Conservation (phyloP, 1,140 invertebrate species). For the Chrysopa pallens region DNA sequence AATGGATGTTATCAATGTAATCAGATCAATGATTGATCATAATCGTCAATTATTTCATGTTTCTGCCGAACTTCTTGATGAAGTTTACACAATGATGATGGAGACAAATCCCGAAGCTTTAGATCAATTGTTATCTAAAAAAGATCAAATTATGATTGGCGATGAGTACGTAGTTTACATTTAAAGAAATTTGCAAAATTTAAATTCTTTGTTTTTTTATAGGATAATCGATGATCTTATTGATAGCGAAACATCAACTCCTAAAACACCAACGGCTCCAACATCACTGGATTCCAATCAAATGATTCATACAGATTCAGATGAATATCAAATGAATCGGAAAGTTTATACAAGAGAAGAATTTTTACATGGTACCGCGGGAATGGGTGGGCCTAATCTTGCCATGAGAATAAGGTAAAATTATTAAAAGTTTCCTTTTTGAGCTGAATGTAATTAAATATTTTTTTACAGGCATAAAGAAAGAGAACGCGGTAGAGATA, state of each 20-base stretch:
- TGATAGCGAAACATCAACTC: conserved; percentile 18
- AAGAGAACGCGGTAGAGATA: conserved; percentile 21
- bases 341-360: conserved; percentile 48
- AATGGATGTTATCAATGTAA: conserved; percentile 75
- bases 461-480: conserved; percentile 17
- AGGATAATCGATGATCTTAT: conserved; percentile 15
- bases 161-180: conserved; percentile 29
- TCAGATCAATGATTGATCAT: conserved; percentile 65
- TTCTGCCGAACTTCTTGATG: conserved; percentile 60
- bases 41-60: conserved; percentile 53
- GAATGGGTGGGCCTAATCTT: conserved; percentile 37
- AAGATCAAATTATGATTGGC: conserved; percentile 17
- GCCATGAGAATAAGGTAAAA: conserved; percentile 24
- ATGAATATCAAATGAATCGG: conserved; percentile 10
- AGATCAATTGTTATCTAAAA: conserved; percentile 40
- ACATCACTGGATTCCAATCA: conserved; percentile 5
- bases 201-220: conserved; percentile 1
- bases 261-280: conserved; percentile 14
- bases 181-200: not conserved
- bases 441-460: too few relatives aligned
- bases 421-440: not conserved
- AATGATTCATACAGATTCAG: conserved; percentile 10
- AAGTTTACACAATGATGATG: conserved; percentile 69
- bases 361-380: conserved; percentile 49
- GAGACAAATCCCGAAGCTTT: conserved; percentile 63